Evolutionary conservation across 1,140 invertebrate genomes (phyloP).

Genomic region (Globodera ellingtonae): DNA sequence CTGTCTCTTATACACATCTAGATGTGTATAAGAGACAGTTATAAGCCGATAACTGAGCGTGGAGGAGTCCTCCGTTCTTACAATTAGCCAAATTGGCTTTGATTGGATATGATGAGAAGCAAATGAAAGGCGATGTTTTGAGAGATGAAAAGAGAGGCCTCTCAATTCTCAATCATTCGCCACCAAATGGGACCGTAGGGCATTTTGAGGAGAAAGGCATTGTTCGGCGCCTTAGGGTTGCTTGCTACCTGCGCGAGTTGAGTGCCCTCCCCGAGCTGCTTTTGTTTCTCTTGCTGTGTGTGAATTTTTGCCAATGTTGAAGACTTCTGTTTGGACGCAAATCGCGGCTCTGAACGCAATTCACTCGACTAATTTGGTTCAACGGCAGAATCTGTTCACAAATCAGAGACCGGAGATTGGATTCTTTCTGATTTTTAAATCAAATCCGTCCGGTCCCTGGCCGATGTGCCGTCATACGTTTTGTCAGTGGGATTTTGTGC

Average conservation of each 20-base stretch:
- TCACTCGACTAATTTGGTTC: too few relatives aligned
- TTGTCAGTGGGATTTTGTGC: neutral
- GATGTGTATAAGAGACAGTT: too few relatives aligned
- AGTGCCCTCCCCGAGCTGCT: neutral
- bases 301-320: neutral
- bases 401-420: too few relatives aligned
- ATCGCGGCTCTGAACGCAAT: neutral
- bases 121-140: too few relatives aligned
- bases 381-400: neutral
- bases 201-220: neutral
- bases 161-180: neutral
- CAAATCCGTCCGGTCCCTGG: neutral
- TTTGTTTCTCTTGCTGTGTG: neutral
- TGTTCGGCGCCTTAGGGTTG: neutral
- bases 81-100: neutral
- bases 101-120: neutral
- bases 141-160: neutral
- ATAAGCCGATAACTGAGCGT: neutral
- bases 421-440: too few relatives aligned
- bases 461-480: neutral
- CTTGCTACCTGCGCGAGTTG: conserved; percentile 1
- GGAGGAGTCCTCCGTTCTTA: neutral
- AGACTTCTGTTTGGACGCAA: neutral
- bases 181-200: neutral
- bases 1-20: too few relatives aligned